Percentiles rank a stretch among this genome's conserved stretches.
Evolutionary conservation across 2,888 invertebrate genomes (phyloP).

Genomic region (Gastrophysa polygoni): DNA sequence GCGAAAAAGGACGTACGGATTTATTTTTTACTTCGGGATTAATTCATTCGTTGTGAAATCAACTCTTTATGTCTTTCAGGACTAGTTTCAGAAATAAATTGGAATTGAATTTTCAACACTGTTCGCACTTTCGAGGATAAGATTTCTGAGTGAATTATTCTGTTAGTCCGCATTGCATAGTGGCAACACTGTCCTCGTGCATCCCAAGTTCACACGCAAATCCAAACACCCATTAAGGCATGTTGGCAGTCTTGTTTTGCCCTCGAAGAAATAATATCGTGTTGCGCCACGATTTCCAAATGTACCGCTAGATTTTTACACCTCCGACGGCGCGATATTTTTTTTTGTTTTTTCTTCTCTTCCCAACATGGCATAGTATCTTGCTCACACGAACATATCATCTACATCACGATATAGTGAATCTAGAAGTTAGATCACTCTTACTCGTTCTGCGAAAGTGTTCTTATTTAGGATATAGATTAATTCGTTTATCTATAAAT

Average conservation of each 20-base stretch:
- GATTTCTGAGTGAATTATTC: too few species aligned
- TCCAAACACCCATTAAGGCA: constrained; percentile 31
- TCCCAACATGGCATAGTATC: background rate
- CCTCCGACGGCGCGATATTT: constrained; percentile 23
- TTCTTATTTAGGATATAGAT: too few species aligned
- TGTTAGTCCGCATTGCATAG: too few species aligned
- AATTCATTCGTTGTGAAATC: too few species aligned
- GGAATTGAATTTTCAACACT: too few species aligned
- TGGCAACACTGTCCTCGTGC: background rate
- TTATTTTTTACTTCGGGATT: too few species aligned
- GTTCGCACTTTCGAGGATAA: too few species aligned
- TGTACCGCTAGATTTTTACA: constrained; percentile 31
- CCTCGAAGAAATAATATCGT: constrained; percentile 22
- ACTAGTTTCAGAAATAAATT: too few species aligned
- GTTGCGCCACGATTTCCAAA: constrained; percentile 23
- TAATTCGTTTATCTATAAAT: too few species aligned
- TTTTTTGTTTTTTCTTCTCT: constrained; percentile 17
- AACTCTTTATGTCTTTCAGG: too few species aligned
- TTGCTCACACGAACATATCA: constrained; percentile 5
- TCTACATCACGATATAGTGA: background rate
- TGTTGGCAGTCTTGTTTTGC: constrained; percentile 26
- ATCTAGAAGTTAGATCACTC: background rate
- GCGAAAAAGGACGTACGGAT: too few species aligned
- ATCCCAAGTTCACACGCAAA: constrained; percentile 30
- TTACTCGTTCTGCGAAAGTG: background rate